Base-by-base conservation (phyloP, 64 coral and sea anemone species). In the Montipora capricornis region DNA sequence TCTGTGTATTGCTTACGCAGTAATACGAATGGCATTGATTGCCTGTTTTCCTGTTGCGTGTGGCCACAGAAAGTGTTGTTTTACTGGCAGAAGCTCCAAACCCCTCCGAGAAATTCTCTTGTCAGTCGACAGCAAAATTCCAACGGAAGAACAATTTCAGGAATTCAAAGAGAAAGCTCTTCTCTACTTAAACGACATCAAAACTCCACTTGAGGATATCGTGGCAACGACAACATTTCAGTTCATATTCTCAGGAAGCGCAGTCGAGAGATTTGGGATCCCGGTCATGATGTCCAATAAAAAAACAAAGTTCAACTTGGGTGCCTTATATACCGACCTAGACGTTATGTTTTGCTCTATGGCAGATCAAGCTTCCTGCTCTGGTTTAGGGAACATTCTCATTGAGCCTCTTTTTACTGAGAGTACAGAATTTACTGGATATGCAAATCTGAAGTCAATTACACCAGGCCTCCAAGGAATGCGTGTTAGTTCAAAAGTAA, bases 331-430 rank as follows among this genome's bases (percentile, higher is more conserved):
- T 73, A 58, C 78, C 8, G 62, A 82, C 12, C 19, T 91, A 9
- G 89, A 91, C 70, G 48, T 91, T 6, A 82, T 91, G 89, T 91
- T 91, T 71, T 91, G 78, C 19, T 47, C 62, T 46, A 17, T 55
- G 52, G 67, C 66, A 55, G 77, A 73, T 20, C 55, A 53, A 52
- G 89, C 89, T 44, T 82, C 62, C 8, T 91, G 81, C 74, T 73
- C 62, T 75, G 79, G 79, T 11, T 49, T 82, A 58, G 78, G 57
- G 22, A 71, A 80, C 8, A 75, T 81, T 53, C 12, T 91, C 74
- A 1, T 81, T 45, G 68, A 74, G 8, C 77, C 68, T 47, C 12
- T 90, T 47, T 4, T 90, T 2, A 46, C 20, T 14, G 76, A 80
- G 0, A 46, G 4, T 12, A 57, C 44, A 4, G 76, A 77, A 8